phyloP scores from a whole-genome alignment of 2,888 invertebrate genomes.

The Melanophora roralis region DNA sequence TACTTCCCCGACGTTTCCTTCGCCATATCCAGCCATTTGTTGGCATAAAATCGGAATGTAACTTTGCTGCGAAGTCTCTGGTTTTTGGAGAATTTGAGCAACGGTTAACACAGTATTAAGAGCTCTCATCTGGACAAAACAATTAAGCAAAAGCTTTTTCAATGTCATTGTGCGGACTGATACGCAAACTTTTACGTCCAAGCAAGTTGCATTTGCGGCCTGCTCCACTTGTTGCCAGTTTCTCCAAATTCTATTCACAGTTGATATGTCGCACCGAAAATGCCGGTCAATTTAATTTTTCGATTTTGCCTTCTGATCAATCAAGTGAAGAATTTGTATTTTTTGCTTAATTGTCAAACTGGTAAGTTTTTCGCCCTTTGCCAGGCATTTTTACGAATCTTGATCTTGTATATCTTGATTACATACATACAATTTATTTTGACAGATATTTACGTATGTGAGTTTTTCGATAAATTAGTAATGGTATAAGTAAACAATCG shows the following conservation, averaged over 20 bases:
- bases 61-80: slow-evolving; percentile 16
- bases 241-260: slow-evolving; percentile 36
- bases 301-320: slow-evolving; percentile 32
- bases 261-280: slow-evolving; percentile 34
- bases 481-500: too few relatives aligned
- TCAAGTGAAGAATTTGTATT: slow-evolving; percentile 33
- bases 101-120: slow-evolving; percentile 10
- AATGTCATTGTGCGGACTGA: slow-evolving; percentile 24
- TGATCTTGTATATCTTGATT: neutral
- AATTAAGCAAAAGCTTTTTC: slow-evolving; percentile 17
- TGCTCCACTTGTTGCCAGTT: slow-evolving; percentile 27
- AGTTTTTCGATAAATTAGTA: too few relatives aligned
- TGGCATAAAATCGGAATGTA: slow-evolving; percentile 3
- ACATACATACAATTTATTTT: slow-evolving; percentile 20
- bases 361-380: slow-evolving; percentile 34
- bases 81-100: slow-evolving; percentile 51
- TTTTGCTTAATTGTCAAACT: slow-evolving; percentile 35
- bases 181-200: slow-evolving; percentile 33
- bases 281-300: slow-evolving; percentile 9
- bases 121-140: slow-evolving; percentile 35
- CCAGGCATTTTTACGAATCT: slow-evolving; percentile 19
- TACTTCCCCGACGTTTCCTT: slow-evolving; percentile 18
- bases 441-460: neutral
- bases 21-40: slow-evolving; percentile 12
- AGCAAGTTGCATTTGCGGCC: slow-evolving; percentile 18